A percentile compares a stretch with the other conserved stretches of the same genome.
These are phyloP conservation scores for Rhopalosiphum nymphaeae DNA, from an alignment of 2,888 invertebrate species.

Conservation along the genomic window DNA sequence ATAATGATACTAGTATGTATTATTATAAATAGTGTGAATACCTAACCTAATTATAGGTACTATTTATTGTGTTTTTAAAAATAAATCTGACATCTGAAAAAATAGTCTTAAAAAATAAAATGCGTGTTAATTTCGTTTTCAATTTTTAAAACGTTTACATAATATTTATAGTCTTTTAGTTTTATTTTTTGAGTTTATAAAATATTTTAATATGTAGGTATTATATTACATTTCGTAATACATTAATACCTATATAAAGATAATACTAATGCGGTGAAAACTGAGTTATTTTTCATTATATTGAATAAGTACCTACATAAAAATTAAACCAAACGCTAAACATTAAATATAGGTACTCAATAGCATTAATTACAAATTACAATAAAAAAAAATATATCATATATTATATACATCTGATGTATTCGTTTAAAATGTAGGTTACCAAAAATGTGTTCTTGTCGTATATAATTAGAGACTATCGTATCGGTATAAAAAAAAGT, in stretches of 20 bases:
- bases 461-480: background rate
- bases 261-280: background rate
- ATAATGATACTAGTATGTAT: no score
- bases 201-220: background rate
- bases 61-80: background rate
- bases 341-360: background rate
- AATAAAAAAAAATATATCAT: background rate
- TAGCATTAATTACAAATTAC: background rate
- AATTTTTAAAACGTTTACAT: background rate
- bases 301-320: background rate
- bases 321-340: background rate
- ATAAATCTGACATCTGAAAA: background rate
- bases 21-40: no score
- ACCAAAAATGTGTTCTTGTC: background rate
- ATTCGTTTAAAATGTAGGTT: constrained; percentile 8
- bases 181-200: background rate
- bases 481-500: background rate
- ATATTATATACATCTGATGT: background rate
- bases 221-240: background rate
- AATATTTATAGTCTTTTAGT: background rate
- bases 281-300: background rate
- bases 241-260: background rate
- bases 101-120: background rate
- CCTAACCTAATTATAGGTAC: background rate
- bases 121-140: background rate